Evolutionary conservation across 2,888 invertebrate genomes (phyloP).

Genomic region (Cheiracanthium punctorium): DNA sequence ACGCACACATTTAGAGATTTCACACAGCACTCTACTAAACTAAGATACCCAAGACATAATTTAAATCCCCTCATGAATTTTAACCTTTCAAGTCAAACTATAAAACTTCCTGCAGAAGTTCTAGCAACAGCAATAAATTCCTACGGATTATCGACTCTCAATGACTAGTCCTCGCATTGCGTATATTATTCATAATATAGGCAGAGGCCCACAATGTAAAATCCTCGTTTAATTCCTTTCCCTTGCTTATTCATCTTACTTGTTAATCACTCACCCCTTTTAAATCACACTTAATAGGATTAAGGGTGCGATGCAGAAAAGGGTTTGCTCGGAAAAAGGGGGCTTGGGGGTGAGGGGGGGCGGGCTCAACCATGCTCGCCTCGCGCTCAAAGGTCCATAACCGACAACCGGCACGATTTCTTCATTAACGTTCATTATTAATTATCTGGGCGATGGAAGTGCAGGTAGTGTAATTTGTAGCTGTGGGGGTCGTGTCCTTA

Average conservation of each 20-base stretch:
- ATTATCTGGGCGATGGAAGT: constrained; percentile 26
- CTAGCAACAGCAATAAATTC: not conserved
- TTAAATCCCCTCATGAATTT: too few species aligned
- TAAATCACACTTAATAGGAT: constrained; percentile 17
- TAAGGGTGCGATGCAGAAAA: constrained; percentile 7
- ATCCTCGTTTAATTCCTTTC: not conserved
- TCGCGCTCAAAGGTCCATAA: not conserved
- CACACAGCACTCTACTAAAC: too few species aligned
- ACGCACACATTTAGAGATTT: too few species aligned
- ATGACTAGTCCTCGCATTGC: not conserved
- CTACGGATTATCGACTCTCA: not conserved
- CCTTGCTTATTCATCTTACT: constrained; percentile 1
- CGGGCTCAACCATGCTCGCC: not conserved
- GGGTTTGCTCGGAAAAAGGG: not conserved
- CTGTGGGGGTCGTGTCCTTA: not conserved
- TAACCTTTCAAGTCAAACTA: too few species aligned
- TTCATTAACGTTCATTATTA: constrained; percentile 66
- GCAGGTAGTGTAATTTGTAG: not conserved
- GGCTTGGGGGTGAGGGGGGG: not conserved
- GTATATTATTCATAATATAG: not conserved
- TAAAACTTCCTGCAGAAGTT: too few species aligned
- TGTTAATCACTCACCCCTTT: constrained; percentile 17
- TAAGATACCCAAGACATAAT: too few species aligned
- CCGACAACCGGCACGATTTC: constrained; percentile 53
- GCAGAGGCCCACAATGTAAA: not conserved